These are phyloP conservation scores for Camponotus fellah DNA, from an alignment of 2,888 invertebrate genomes.

Conservation along the genomic window DNA sequence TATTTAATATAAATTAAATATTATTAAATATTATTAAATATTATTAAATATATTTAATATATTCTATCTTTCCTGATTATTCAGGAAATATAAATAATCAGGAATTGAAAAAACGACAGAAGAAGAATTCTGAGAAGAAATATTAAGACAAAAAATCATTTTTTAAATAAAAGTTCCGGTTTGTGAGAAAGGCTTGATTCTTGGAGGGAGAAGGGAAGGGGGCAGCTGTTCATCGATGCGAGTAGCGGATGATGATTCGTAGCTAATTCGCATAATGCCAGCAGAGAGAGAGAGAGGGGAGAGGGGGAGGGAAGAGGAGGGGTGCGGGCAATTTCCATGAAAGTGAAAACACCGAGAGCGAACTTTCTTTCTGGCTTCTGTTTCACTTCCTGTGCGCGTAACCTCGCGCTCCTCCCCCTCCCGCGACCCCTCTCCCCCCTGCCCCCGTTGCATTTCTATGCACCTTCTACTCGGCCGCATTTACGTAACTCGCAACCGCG, in stretches of 20 bases:
- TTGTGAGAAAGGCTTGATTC: background rate
- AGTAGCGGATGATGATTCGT: conserved; percentile 72
- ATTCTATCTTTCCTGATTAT: too few relatives aligned
- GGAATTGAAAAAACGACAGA: background rate
- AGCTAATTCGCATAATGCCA: conserved; percentile 78
- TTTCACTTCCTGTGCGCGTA: conserved; percentile 86
- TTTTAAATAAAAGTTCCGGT: background rate
- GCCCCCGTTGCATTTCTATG: conserved; percentile 81
- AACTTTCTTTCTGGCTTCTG: conserved; percentile 85
- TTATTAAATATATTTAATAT: too few relatives aligned
- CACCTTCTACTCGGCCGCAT: conserved; percentile 78
- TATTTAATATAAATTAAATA: too few relatives aligned
- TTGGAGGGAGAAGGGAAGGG: background rate
- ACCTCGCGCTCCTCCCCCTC: conserved; percentile 78
- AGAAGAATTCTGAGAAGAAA: too few relatives aligned
- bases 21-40: too few relatives aligned
- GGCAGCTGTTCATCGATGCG: conserved; percentile 59
- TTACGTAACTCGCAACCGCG: conserved; percentile 84
- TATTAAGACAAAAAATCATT: background rate
- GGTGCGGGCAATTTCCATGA: conserved; percentile 82
- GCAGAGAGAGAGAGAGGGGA: conserved; percentile 58
- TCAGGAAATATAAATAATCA: too few relatives aligned
- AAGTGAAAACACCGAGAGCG: conserved; percentile 85
- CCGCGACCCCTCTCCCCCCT: conserved; percentile 68
- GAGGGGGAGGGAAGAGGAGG: conserved; percentile 1